Conservation (phyloP, 2,888 invertebrate species). For the Stomorhina lunata region DNA sequence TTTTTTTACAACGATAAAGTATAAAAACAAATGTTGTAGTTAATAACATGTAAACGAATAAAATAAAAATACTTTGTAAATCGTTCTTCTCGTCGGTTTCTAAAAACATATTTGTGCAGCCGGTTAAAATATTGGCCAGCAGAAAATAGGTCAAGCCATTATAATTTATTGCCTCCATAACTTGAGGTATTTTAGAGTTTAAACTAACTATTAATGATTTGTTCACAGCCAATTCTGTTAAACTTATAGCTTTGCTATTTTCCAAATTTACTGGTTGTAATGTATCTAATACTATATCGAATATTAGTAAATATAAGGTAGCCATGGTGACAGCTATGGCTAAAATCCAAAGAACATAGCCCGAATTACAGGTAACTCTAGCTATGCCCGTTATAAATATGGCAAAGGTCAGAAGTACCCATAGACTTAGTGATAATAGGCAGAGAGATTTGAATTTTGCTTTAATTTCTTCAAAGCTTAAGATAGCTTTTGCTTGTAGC, state of each 20-base stretch:
- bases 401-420: conserved; percentile 80
- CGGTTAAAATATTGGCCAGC: conserved; percentile 90
- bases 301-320: conserved; percentile 84
- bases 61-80: conserved; percentile 81
- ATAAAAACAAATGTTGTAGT: conserved; percentile 70
- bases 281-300: conserved; percentile 70
- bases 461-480: conserved; percentile 69
- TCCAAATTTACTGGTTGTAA: conserved; percentile 41
- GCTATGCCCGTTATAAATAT: conserved; percentile 84
- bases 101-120: conserved; percentile 87
- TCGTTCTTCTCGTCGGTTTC: conserved; percentile 82
- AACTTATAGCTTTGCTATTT: not conserved
- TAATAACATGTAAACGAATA: conserved; percentile 83
- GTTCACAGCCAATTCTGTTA: conserved; percentile 5
- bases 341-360: conserved; percentile 89
- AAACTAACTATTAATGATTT: conserved; percentile 1
- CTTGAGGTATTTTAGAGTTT: conserved; percentile 80
- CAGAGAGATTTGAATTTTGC: conserved; percentile 71
- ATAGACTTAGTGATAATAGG: conserved; percentile 75
- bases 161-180: conserved; percentile 87
- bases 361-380: conserved; percentile 90
- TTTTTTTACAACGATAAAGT: conserved; percentile 70
- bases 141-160: conserved; percentile 93
- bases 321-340: conserved; percentile 83
- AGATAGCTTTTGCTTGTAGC: conserved; percentile 77